These are phyloP conservation scores for Porites lutea DNA, from an alignment of 64 coral and sea anemone species.

Conservation along the genomic window DNA sequence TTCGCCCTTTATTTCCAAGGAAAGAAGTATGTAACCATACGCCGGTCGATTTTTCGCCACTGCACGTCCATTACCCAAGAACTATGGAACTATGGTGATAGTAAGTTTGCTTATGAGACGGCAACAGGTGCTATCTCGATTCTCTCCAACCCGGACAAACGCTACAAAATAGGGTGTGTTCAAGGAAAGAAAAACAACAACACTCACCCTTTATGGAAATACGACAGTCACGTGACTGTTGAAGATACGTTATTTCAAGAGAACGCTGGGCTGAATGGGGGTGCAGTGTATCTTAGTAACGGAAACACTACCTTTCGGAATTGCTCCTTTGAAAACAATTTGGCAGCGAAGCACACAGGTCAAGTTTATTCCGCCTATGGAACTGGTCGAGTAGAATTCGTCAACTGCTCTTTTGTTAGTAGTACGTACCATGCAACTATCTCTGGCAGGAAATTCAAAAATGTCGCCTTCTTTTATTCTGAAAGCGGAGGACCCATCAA, in stretches of 20 bases:
- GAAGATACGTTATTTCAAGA: conserved; percentile 41
- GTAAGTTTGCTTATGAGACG: neutral
- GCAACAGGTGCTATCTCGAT: conserved; percentile 17
- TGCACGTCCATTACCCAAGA: neutral
- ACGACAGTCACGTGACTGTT: conserved; percentile 34
- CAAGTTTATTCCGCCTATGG: conserved; percentile 50
- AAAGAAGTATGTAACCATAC: conserved; percentile 9
- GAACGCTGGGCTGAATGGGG: conserved; percentile 1
- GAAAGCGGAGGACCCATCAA: conserved; percentile 17
- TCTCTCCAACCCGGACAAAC: neutral
- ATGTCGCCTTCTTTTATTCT: conserved; percentile 43
- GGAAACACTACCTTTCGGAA: conserved; percentile 15
- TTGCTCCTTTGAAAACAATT: conserved; percentile 64
- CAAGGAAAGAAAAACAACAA: neutral
- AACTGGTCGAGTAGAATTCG: conserved; percentile 26
- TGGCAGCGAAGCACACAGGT: neutral
- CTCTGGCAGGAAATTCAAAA: neutral
- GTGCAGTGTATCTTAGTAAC: conserved; percentile 40
- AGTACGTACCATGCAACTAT: neutral
- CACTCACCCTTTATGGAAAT: conserved; percentile 23
- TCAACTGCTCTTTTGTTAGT: conserved; percentile 28
- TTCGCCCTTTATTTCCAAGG: neutral
- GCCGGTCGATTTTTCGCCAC: conserved; percentile 5
- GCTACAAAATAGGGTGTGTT: neutral
- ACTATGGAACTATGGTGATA: neutral